phyloP scores from a whole-genome alignment of 2,888 invertebrate species.

The Plutella xylostella region DNA sequence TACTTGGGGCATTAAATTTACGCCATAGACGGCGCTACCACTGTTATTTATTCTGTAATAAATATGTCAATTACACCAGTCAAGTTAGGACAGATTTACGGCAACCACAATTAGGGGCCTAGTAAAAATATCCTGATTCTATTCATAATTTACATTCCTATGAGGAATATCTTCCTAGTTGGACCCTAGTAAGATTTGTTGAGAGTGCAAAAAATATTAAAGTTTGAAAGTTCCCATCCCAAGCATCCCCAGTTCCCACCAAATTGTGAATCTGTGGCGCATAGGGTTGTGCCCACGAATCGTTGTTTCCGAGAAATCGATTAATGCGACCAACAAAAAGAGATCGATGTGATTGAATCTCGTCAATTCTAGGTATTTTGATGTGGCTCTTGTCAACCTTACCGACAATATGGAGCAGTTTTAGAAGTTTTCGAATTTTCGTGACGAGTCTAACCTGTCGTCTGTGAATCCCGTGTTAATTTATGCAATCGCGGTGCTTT shows the following conservation, averaged over 20 bases:
- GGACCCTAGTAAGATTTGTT: too few species aligned
- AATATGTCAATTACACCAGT: constrained; percentile 46
- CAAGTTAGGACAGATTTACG: constrained; percentile 30
- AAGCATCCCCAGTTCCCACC: background rate
- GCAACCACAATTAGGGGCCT: constrained; percentile 13
- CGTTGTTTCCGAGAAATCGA: constrained; percentile 29
- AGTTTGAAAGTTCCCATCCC: background rate
- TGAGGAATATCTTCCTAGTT: background rate
- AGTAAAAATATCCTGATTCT: constrained; percentile 5
- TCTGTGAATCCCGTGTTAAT: constrained; percentile 43
- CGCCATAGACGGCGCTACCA: constrained; percentile 31
- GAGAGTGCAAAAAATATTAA: constrained; percentile 1
- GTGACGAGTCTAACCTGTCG: too few species aligned
- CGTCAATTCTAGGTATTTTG: constrained; percentile 37
- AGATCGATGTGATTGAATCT: constrained; percentile 25
- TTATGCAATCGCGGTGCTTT: constrained; percentile 32
- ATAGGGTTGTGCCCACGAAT: constrained; percentile 25
- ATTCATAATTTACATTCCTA: background rate
- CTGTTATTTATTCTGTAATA: constrained; percentile 45
- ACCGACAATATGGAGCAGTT: too few species aligned
- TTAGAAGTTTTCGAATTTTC: constrained; percentile 20
- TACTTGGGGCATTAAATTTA: constrained; percentile 36
- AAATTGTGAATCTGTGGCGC: constrained; percentile 20
- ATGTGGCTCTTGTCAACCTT: constrained; percentile 35
- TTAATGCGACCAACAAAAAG: constrained; percentile 20